phyloP scores from a whole-genome alignment of 2,888 invertebrate genomes.

The Micropterix aruncella region DNA sequence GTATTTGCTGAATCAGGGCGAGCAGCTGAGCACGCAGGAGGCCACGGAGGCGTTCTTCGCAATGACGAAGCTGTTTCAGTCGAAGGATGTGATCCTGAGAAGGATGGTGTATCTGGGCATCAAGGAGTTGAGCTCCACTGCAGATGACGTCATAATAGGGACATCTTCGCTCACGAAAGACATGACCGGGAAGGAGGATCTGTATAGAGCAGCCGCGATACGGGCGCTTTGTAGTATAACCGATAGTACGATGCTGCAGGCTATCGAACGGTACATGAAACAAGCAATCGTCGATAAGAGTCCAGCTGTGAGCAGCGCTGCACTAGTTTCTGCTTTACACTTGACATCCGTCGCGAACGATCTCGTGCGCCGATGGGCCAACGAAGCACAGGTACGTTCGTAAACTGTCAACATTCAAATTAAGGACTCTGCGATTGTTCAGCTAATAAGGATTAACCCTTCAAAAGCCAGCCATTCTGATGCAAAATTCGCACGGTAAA shows the following conservation, averaged over 20 bases:
- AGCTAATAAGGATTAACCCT: no score
- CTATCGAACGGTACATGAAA: slow-evolving; percentile 98
- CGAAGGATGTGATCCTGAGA: slow-evolving; percentile 86
- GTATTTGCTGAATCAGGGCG: slow-evolving; percentile 93
- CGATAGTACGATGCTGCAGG: slow-evolving; percentile 87
- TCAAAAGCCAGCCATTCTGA: no score
- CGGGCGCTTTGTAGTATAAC: slow-evolving; percentile 95
- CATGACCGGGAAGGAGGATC: slow-evolving; percentile 93
- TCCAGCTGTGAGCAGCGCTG: slow-evolving; percentile 91
- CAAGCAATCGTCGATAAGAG: slow-evolving; percentile 99
- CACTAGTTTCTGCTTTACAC: slow-evolving; percentile 84
- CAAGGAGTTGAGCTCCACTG: slow-evolving; percentile 84
- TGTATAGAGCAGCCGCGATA: slow-evolving; percentile 87
- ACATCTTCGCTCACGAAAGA: slow-evolving; percentile 95
- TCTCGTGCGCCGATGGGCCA: slow-evolving; percentile 94
- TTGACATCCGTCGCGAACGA: slow-evolving; percentile 71
- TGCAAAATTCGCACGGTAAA: no score
- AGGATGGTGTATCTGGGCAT: slow-evolving; percentile 94
- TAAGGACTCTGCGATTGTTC: no score
- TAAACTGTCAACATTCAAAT: slow-evolving; percentile 53
- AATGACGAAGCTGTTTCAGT: slow-evolving; percentile 98
- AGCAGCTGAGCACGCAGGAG: slow-evolving; percentile 81
- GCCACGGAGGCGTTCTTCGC: slow-evolving; percentile 99
- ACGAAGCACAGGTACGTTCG: slow-evolving; percentile 93
- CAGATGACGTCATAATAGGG: slow-evolving; percentile 99